Conservation (phyloP, 2,888 invertebrate species). For the Hypomecis punctinalis region DNA sequence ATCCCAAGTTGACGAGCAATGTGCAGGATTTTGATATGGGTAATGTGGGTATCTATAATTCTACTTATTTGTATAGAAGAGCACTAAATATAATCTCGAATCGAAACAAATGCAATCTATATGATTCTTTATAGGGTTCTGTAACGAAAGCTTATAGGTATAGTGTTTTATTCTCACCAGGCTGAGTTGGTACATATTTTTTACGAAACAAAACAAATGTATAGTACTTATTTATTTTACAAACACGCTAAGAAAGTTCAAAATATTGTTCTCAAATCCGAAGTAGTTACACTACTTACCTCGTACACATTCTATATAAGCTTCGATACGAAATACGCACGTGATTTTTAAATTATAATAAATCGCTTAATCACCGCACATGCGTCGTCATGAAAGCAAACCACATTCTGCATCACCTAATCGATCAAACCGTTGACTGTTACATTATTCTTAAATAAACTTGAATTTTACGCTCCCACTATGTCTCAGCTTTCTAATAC, state of each 20-base stretch:
- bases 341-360: slow-evolving; percentile 17
- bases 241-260: background rate
- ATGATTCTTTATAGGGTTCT: no score
- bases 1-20: no score
- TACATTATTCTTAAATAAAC: slow-evolving; percentile 66
- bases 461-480: slow-evolving; percentile 72
- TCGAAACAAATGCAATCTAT: no score
- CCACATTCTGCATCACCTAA: slow-evolving; percentile 38
- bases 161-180: no score
- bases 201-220: background rate
- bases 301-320: background rate
- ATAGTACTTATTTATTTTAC: no score
- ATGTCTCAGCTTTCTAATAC: slow-evolving; percentile 64
- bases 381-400: slow-evolving; percentile 34
- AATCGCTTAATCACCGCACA: slow-evolving; percentile 30
- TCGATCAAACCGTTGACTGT: slow-evolving; percentile 44
- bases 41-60: no score
- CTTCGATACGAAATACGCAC: background rate
- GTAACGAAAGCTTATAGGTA: no score
- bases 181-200: no score
- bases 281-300: background rate
- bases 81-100: no score
- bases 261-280: background rate
- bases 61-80: no score
- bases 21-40: no score